Base-by-base conservation (phyloP, 1,140 invertebrate species). In the Agrilus planipennis region DNA sequence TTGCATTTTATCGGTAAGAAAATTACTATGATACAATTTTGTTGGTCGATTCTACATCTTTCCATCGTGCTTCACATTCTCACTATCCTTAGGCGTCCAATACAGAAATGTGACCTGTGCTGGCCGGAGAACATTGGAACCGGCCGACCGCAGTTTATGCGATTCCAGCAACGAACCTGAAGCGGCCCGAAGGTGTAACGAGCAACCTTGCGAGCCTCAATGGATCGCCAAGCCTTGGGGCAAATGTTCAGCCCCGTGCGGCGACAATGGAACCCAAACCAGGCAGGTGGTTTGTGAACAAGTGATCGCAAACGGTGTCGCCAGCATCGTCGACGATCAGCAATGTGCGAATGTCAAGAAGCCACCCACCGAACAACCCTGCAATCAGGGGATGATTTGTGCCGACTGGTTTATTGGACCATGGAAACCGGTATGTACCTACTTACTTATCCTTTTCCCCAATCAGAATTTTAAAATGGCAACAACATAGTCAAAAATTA, bases 171-270 rank as follows among this genome's bases (percentile, higher is more conserved):
- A 72, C 27, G 77, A 78, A 60, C 87, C 87, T 4, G 58, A 63
- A 6, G 68, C 70, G 12, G 78, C 73, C 40, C 72, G 84, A 55
- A 67, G 68, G 6, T 95, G 91, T 56, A 79, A 75, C 42, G 70
- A 72, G 10, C 72, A 82, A 3, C 71, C 86, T 0, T 95, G 91
- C 64, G 73, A 82, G n/a, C 72, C 89, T 1, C 72, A 75, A 37
- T 96, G 90, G 90, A 67, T 78, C 21, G 71, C 76, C 20, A 76
- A 79, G 16, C 74, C 79, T 1, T 95, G 91, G 91, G 71, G 75
- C 9, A 63, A 73, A n/a, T 96, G 91, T 57, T 84, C 77, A 16
- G 76, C 78, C 45, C 73, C 74, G 4, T 92, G 89, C 55, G 89
- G 88, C 3, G 67, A 74, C 3, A 82, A 78, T 43, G 84, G 76